Percentiles rank a stretch among this genome's conserved stretches.
Conservation (phyloP, 2,113 vertebrate genomes). For the Phycodurus eques region DNA sequence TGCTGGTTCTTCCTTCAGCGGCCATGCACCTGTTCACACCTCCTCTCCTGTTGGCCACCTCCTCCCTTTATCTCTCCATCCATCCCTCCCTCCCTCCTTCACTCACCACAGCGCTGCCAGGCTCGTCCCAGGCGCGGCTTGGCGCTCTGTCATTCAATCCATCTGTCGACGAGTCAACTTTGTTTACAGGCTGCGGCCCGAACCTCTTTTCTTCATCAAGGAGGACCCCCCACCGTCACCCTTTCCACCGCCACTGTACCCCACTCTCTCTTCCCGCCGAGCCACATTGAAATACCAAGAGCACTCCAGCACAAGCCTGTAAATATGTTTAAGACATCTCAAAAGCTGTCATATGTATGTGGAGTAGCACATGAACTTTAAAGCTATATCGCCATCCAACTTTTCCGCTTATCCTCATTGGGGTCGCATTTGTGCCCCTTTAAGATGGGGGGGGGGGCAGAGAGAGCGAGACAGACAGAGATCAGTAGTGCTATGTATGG, state of each 20-base stretch:
- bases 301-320: neutral
- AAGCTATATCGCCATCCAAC: no score
- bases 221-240: constrained; percentile 53
- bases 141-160: constrained; percentile 99
- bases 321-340: neutral
- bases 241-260: neutral
- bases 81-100: constrained; percentile 36
- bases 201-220: constrained; percentile 98
- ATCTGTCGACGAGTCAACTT: constrained; percentile 99
- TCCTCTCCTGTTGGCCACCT: constrained; percentile 99
- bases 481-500: no score
- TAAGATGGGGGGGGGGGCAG: no score
- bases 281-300: neutral
- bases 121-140: constrained; percentile 97
- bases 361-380: no score
- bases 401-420: no score
- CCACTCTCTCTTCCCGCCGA: neutral
- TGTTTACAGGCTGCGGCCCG: constrained; percentile 97
- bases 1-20: constrained; percentile 99
- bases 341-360: neutral
- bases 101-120: constrained; percentile 84
- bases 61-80: constrained; percentile 51
- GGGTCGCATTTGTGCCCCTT: no score
- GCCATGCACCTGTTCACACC: constrained; percentile 99
- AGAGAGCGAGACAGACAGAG: no score